These are phyloP conservation scores for Rhabditoides inermis DNA, from an alignment of 2,888 invertebrate species.

Conservation along the genomic window DNA sequence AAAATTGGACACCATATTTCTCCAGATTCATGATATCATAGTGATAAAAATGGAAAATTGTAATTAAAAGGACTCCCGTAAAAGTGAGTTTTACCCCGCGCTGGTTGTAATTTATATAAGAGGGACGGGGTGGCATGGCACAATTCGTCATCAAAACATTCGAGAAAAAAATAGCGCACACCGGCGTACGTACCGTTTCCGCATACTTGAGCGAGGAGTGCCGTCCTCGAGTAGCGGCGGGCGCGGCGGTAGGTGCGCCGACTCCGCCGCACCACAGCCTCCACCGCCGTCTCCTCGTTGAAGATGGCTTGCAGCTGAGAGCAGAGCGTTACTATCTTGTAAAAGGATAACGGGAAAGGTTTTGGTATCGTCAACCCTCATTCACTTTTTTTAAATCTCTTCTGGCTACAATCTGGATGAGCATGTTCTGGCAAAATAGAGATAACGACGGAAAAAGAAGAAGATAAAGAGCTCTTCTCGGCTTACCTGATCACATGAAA, in stretches of 20 bases:
- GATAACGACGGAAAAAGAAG: background rate
- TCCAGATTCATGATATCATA: too few relatives aligned
- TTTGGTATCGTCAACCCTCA: too few relatives aligned
- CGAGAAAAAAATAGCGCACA: too few relatives aligned
- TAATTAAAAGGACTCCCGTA: too few relatives aligned
- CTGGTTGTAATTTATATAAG: too few relatives aligned
- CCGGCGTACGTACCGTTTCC: constrained; percentile 59
- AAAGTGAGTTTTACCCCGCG: too few relatives aligned
- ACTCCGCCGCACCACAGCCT: constrained; percentile 61
- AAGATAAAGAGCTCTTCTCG: constrained; percentile 2
- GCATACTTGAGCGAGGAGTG: constrained; percentile 69
- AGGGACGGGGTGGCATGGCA: too few relatives aligned
- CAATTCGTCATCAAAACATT: too few relatives aligned
- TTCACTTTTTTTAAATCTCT: too few relatives aligned
- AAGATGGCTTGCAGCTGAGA: constrained; percentile 72
- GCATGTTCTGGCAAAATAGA: constrained; percentile 2
- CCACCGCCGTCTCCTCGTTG: constrained; percentile 74
- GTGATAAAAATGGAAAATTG: too few relatives aligned
- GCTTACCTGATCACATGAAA: constrained; percentile 67
- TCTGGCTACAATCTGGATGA: too few relatives aligned
- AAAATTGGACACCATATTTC: too few relatives aligned
- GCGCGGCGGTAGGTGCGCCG: constrained; percentile 12
- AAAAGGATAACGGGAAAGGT: background rate
- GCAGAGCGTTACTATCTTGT: background rate
- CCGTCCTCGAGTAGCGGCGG: constrained; percentile 59